Evolutionary conservation across 2,113 vertebrate species (phyloP), one percentile per base, ranked within the genome.

Genomic region (Gopherus evgoodei): DNA sequence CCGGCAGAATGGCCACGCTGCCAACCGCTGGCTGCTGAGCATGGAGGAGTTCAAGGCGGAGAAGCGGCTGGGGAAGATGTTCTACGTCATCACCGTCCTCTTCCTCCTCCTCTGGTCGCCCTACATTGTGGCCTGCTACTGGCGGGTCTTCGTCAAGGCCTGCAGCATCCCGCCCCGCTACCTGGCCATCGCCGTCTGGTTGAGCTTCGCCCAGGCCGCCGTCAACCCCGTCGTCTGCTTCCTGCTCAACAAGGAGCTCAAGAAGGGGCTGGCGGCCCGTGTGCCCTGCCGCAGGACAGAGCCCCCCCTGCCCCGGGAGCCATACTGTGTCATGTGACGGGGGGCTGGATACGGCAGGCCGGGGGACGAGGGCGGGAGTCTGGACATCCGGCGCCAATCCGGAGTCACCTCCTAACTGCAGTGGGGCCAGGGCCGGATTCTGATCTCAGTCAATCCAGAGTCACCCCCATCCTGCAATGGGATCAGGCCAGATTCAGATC

Each of bases 21-120:
- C 98, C 25, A 99, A 99, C 81, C 98, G 98, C 86, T 98, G 99
- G 97, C 98, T 99, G 81, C 98, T 99, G 90, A 99, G 99, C 90
- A 97, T 99, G 90, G 99, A 99, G 94, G 99, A 99, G 96, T 99
- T 99, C 95, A 99, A 99, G 97, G 99, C 98, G 93, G 99, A 99
- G 98, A 99, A 99, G 90, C 98, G 99, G 92, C 99, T 99, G 92
- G 99, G 99, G 96, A 99, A 99, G 98, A 99, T 99, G 99, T 99
- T 99, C 98, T 99, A 99, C 97, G 98, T 99, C 97, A 98, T 99
- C 97, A 99, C 99, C 12, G 98, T 99, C 95, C 98, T 99, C 81
- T 99, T 99, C 97, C 96, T 99, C 91, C 93, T 99, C 5, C 98
- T 99, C 89, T 99, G 99, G 99, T 99, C 98, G 21, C 99, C 99